phyloP scores from a whole-genome alignment of 2,888 invertebrate species.

The Perizoma flavofasciatum region DNA sequence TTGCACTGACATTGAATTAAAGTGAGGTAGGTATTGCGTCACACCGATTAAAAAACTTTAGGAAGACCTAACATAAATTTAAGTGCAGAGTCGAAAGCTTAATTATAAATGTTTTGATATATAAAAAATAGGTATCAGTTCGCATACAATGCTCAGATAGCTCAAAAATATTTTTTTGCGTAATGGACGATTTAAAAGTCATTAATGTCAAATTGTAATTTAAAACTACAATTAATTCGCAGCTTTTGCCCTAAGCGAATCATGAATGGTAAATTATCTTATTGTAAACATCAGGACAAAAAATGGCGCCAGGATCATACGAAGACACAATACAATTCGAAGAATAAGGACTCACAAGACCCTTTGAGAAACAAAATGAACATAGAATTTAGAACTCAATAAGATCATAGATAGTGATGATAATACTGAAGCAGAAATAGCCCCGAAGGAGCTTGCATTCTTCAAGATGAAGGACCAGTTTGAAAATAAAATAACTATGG shows the following conservation, averaged over 20 bases:
- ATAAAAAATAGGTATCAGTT: no score
- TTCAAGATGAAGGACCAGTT: slow-evolving; percentile 44
- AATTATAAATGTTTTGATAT: no score
- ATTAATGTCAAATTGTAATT: slow-evolving; percentile 31
- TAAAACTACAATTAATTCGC: slow-evolving; percentile 30
- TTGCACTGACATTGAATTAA: not conserved
- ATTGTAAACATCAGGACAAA: slow-evolving; percentile 35
- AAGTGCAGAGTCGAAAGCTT: not conserved
- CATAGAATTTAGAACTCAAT: slow-evolving; percentile 27
- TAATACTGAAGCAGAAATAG: slow-evolving; percentile 23
- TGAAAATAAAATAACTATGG: slow-evolving; percentile 45
- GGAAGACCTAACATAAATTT: not conserved
- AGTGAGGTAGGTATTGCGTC: not conserved
- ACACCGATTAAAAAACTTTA: not conserved
- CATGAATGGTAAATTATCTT: slow-evolving; percentile 30
- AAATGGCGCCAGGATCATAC: slow-evolving; percentile 50
- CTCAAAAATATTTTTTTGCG: not conserved
- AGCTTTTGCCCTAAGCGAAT: slow-evolving; percentile 24
- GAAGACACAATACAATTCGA: slow-evolving; percentile 48
- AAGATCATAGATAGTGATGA: slow-evolving; percentile 19
- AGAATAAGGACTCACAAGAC: slow-evolving; percentile 40
- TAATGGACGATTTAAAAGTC: slow-evolving; percentile 13
- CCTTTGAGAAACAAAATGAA: slow-evolving; percentile 24
- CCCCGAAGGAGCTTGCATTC: slow-evolving; percentile 6
- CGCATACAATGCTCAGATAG: no score